Base-by-base conservation (phyloP, 2,797 vertebrate genomes). In the Pseudomugil gertrudae region DNA sequence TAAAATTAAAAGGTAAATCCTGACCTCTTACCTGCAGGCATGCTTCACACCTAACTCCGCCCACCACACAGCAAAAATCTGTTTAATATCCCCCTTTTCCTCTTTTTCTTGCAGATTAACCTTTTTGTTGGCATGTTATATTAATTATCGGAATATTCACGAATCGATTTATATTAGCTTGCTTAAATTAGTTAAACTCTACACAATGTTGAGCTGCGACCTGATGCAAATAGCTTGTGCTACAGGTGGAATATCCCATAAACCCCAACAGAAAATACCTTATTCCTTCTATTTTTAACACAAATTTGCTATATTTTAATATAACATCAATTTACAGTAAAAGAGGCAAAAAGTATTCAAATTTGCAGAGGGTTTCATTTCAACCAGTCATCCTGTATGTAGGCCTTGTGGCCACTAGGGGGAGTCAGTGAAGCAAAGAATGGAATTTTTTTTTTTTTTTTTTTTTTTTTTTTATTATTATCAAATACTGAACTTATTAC, bases 1-100 rank as follows among this genome's bases (percentile, higher is more conserved):
- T 19, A 24, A 23, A 1, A 17, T 48, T 9, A 24, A 35, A 19
- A 35, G 1, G 9, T 35, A 5, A 13, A 29, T 15, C 15, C 57
- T 4, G 5, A 3, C 2, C 15, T 5, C 59, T 74, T 50, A 79
- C 83, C 79, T 75, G 76, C 0, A 30, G 3, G 56, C n/a, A 11
- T 32, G 24, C 15, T 5, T 0, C 5, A 21, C 1, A 2, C 2
- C 11, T 17, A 26, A 50, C 68, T 45, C 61, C 79, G 32, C 48
- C 64, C 60, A 45, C 30, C 58, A 43, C 38, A 13, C 3, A n/a
- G 5, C 27, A 29, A 14, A 26, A 47, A 7, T 26, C 13, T 27
- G 26, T 27, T 27, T 26, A 26, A 15, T 15, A 27, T 17, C 15
- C 8, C 14, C 17, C 53, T 53, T 29, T 32, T 56, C 38, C n/a